A percentile compares a stretch with the other conserved stretches of the same genome.
Conservation (phyloP, 1,140 invertebrate species). For the Drosophila lacteicornis region DNA sequence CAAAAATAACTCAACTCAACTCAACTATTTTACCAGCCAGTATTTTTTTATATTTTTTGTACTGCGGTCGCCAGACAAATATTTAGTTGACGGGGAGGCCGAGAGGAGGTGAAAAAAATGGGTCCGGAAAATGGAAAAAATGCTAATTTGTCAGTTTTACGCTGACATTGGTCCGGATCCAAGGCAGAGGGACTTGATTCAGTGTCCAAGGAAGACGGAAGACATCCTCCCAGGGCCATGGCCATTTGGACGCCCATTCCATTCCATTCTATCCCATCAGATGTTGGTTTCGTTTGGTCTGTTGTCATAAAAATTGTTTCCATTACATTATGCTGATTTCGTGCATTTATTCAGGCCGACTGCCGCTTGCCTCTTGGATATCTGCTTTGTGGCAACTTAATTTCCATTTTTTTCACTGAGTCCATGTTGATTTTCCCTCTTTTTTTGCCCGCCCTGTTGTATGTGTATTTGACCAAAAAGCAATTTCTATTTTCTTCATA, state of each 20-base stretch:
- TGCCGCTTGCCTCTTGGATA: conserved; percentile 60
- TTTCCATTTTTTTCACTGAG: conserved; percentile 64
- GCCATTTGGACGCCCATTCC: conserved; percentile 18
- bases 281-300: conserved; percentile 52
- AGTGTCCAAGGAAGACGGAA: conserved; percentile 24
- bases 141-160: conserved; percentile 84
- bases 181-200: conserved; percentile 18
- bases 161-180: conserved; percentile 71
- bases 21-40: conserved; percentile 72
- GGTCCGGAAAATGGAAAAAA: conserved; percentile 78
- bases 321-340: conserved; percentile 83
- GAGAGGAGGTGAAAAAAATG: conserved; percentile 50
- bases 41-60: conserved; percentile 46
- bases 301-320: conserved; percentile 83
- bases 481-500: conserved; percentile 74
- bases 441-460: neutral
- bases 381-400: conserved; percentile 75
- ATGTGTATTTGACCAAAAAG: conserved; percentile 69
- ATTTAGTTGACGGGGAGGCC: conserved; percentile 63
- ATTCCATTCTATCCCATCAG: conserved; percentile 17
- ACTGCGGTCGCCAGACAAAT: conserved; percentile 71
- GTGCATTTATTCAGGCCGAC: conserved; percentile 77
- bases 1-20: conserved; percentile 83
- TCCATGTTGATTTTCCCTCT: conserved; percentile 12
- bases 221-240: conserved; percentile 36